Base-by-base conservation (phyloP, 2,797 vertebrate species). In the Microhierax caerulescens region DNA sequence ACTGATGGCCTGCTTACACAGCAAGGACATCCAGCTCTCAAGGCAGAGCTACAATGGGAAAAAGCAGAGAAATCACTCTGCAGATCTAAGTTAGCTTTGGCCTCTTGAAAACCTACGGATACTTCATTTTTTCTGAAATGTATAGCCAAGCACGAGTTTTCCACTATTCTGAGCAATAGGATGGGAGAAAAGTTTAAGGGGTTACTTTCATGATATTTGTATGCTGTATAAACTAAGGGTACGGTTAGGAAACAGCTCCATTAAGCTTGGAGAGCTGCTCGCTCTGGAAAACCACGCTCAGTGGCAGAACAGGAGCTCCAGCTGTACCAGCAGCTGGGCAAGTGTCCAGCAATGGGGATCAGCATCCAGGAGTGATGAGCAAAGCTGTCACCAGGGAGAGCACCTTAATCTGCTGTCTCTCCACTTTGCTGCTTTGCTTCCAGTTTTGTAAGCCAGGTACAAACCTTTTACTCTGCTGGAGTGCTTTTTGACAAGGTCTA, bases 381-480 rank as follows among this genome's bases (percentile, higher is more conserved):
- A 65, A 65, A 87, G 67, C 89, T 93, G 93, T 91, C 91, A 95
- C 67, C 70, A 90, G 39, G 25, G 37, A 95, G 5, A 94, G 65
- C 69, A 81, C 90, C 92, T 88, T 54, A 36, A 88, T 74, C 88
- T 64, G 61, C 88, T n/a, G 11, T 15, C 61, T 85, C 34, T 68
- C 53, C 48, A 32, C 60, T 83, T 61, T 8, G 24, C 50, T 51
- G 10, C 70, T 63, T 84, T 60, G 57, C 54, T 92, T 73, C 75
- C 78, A 73, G 23, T 65, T 80, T 74, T 53, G 34, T 72, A 86
- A 88, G 76, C 69, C 92, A 95, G 68, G 85, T 88, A 90, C 30
- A 86, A 85, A 93, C 57, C 94, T 85, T 77, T 30, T 24, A 68
- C 73, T 86, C 41, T 50, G 82, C 48, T 65, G 32, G 64, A 92